Conservation (phyloP, 2,797 vertebrate genomes). For the Acanthopagrus latus region DNA sequence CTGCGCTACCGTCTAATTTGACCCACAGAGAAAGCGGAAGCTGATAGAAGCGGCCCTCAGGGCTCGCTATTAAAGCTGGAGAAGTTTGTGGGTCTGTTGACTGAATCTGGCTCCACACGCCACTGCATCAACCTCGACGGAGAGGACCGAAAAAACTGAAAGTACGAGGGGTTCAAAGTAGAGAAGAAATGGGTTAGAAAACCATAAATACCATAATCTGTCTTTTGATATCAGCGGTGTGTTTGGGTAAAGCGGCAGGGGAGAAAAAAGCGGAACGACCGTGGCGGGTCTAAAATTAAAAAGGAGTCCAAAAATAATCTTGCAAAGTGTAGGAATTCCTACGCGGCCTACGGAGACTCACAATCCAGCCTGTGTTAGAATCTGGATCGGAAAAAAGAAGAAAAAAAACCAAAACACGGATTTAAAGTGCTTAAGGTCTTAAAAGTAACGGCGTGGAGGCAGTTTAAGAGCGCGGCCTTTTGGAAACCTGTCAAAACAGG, state of each 20-base stretch:
- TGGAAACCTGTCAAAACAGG: constrained; percentile 73
- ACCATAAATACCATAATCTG: constrained; percentile 42
- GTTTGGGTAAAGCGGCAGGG: constrained; percentile 44
- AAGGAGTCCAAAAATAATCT: constrained; percentile 67
- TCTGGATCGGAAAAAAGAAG: constrained; percentile 48
- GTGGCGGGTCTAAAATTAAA: constrained; percentile 43
- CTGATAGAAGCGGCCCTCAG: constrained; percentile 62
- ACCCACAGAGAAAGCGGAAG: constrained; percentile 79
- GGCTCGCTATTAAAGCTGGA: constrained; percentile 70
- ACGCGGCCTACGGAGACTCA: constrained; percentile 52
- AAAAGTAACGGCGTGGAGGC: constrained; percentile 70
- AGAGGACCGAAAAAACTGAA: constrained; percentile 31
- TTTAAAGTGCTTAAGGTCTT: constrained; percentile 78
- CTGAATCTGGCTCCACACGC: constrained; percentile 26
- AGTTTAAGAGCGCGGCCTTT: constrained; percentile 51
- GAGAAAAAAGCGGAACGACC: constrained; percentile 12
- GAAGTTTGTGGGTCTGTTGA: constrained; percentile 47
- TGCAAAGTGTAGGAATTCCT: constrained; percentile 65
- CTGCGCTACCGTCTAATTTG: constrained; percentile 79
- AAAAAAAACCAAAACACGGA: constrained; percentile 72
- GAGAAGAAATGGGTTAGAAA: constrained; percentile 14
- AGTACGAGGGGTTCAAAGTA: constrained; percentile 22
- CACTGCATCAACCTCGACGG: constrained; percentile 27
- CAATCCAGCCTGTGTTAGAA: constrained; percentile 69
- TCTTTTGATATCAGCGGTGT: constrained; percentile 37